A percentile compares a stretch with the other conserved stretches of the same genome.
Evolutionary conservation across 1,140 invertebrate species (phyloP).

Genomic region (Heliconius melpomene): DNA sequence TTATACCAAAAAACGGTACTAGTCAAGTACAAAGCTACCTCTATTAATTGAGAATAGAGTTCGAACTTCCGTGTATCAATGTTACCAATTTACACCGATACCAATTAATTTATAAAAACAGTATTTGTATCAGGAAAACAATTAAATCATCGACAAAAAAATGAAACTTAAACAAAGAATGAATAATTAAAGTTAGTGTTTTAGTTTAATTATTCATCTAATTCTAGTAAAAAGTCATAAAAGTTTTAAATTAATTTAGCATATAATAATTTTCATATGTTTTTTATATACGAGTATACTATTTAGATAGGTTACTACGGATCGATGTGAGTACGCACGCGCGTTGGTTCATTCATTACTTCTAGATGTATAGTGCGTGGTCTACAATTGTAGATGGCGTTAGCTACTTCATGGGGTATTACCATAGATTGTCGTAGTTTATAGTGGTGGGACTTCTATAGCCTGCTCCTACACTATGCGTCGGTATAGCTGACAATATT

Average conservation of each 20-base stretch:
- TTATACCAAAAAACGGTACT: conserved; percentile 23
- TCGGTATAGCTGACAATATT: not conserved
- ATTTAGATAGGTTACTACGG: conserved; percentile 57
- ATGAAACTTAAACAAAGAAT: not conserved
- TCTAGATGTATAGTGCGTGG: conserved; percentile 35
- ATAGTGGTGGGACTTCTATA: not conserved
- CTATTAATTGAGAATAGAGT: conserved; percentile 22
- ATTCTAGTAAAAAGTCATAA: not conserved
- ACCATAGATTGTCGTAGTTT: conserved; percentile 4
- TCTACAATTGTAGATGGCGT: conserved; percentile 53
- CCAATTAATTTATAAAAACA: not conserved
- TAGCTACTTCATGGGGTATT: conserved; percentile 25
- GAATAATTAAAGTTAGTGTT: too few relatives aligned
- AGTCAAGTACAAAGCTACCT: conserved; percentile 19
- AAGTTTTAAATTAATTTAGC: conserved; percentile 10
- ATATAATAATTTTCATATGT: conserved; percentile 35
- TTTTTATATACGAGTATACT: conserved; percentile 53
- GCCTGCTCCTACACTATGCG: not conserved
- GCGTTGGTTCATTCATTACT: conserved; percentile 55
- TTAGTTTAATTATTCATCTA: too few relatives aligned
- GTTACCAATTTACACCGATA: not conserved
- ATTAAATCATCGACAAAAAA: not conserved
- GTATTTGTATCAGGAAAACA: not conserved
- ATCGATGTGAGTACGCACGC: conserved; percentile 69
- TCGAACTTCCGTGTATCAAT: not conserved